phyloP scores from a whole-genome alignment of 37 sponge, comb jelly and placozoan species.

The Spongilla lacustris region DNA sequence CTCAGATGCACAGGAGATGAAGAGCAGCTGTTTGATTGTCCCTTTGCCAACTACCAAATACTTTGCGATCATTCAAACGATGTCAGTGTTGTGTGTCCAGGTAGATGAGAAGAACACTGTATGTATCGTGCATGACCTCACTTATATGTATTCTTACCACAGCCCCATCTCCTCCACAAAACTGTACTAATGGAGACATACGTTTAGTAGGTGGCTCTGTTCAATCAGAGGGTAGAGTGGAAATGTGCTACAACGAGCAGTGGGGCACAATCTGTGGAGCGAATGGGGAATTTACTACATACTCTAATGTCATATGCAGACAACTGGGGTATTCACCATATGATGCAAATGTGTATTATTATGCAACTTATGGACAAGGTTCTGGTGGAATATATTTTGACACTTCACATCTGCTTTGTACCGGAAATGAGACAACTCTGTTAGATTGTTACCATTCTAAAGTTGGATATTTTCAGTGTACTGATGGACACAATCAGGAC shows the following conservation, averaged over 20 bases:
- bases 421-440: neutral
- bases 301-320: neutral
- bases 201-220: neutral
- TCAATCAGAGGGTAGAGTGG: neutral
- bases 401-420: neutral
- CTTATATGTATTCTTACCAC: neutral
- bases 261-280: neutral
- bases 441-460: neutral
- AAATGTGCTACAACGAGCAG: neutral
- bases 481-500: neutral
- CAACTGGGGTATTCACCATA: neutral
- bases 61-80: neutral
- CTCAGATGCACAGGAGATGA: neutral
- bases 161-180: neutral
- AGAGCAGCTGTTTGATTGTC: neutral
- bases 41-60: neutral
- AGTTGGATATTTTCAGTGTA: neutral
- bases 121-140: too few species aligned
- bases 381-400: neutral
- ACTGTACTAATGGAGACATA: neutral
- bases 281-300: neutral
- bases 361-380: neutral
- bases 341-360: neutral
- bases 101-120: neutral
- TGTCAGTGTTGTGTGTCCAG: neutral